Evolutionary conservation across 2,797 vertebrate genomes (phyloP).

Genomic region (Anguilla marmorata): DNA sequence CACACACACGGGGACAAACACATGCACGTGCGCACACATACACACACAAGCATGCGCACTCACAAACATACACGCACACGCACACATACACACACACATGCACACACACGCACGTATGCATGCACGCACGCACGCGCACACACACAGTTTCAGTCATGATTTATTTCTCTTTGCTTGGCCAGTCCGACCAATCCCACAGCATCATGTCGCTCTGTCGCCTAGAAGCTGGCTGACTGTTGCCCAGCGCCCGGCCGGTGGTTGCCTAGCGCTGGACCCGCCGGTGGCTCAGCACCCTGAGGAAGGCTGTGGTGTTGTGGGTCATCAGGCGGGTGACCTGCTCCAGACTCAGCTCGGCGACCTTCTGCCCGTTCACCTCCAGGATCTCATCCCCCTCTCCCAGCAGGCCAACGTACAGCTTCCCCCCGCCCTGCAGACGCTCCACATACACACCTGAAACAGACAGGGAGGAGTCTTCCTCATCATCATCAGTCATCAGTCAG

Average conservation of each 20-base stretch:
- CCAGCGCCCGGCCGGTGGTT: not conserved
- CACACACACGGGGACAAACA: too few species aligned
- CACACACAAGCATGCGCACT: too few species aligned
- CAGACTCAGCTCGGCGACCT: slow-evolving; percentile 81
- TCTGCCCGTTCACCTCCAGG: slow-evolving; percentile 86
- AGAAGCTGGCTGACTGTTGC: not conserved
- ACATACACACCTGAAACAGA: slow-evolving; percentile 82
- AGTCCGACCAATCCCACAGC: not conserved
- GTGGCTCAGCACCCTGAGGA: slow-evolving; percentile 77
- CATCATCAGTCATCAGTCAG: not conserved
- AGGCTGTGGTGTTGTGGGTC: slow-evolving; percentile 73
- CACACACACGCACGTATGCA: too few species aligned
- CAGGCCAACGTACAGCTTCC: slow-evolving; percentile 83
- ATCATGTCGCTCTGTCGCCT: not conserved
- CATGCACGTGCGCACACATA: too few species aligned
- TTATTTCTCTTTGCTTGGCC: too few species aligned
- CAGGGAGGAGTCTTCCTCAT: not conserved
- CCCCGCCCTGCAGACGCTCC: slow-evolving; percentile 80
- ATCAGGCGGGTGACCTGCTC: slow-evolving; percentile 80
- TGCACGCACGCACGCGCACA: too few species aligned
- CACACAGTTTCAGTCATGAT: too few species aligned
- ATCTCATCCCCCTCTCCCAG: slow-evolving; percentile 90
- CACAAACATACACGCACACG: too few species aligned
- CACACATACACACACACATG: too few species aligned
- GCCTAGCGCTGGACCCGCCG: slow-evolving; percentile 71